Conservation (phyloP, 2,113 vertebrate species). For the human (Homo sapiens) region DNA sequence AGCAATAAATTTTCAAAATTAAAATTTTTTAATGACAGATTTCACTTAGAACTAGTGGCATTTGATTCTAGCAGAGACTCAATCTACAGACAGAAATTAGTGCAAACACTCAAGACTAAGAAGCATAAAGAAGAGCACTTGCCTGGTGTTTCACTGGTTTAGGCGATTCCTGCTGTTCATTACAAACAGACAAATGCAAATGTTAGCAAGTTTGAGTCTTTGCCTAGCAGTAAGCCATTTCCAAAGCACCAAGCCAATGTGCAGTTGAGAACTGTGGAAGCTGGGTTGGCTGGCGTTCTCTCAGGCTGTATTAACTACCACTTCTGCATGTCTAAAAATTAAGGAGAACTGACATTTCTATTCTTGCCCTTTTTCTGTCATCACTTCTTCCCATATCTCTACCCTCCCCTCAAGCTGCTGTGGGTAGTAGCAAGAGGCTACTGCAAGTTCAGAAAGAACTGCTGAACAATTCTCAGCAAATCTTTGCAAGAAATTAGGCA, state of each 20-base stretch:
- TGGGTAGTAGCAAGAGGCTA: background rate
- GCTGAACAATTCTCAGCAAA: background rate
- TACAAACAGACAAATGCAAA: conserved; percentile 92
- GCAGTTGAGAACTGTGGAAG: background rate
- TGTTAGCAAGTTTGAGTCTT: conserved; percentile 86
- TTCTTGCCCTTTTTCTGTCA: background rate
- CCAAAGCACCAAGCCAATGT: conserved; percentile 35
- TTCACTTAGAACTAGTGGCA: background rate
- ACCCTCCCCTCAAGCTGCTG: background rate
- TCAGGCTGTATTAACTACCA: background rate
- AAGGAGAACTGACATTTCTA: background rate
- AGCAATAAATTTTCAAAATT: conserved; percentile 2
- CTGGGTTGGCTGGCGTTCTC: background rate
- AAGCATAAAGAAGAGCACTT: conserved; percentile 90
- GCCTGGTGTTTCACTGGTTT: conserved; percentile 97
- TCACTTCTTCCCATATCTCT: background rate
- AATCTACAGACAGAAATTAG: conserved; percentile 50
- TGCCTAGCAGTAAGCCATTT: conserved; percentile 68
- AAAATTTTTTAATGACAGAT: background rate
- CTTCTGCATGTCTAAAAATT: background rate
- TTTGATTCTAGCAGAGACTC: conserved; percentile 27
- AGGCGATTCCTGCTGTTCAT: conserved; percentile 95
- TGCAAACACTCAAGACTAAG: conserved; percentile 64
- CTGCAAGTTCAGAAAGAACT: background rate
- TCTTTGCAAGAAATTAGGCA: conserved; percentile 2